Evolutionary conservation across 2,113 vertebrate genomes (phyloP).

Genomic region (Dicentrarchus labrax): DNA sequence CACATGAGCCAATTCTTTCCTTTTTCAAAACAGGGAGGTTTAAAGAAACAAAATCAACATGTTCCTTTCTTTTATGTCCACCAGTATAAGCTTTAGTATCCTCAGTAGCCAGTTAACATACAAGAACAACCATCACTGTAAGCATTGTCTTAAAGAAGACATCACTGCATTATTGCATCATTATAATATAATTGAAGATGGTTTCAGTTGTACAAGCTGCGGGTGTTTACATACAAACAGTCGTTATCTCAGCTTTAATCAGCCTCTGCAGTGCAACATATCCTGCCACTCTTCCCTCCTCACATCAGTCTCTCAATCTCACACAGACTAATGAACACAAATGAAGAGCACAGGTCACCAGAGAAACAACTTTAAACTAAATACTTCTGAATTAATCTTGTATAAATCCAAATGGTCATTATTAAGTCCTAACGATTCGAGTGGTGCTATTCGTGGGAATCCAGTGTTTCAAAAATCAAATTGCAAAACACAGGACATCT

Average conservation of each 20-base stretch:
- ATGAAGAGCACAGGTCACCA: slow-evolving; percentile 9
- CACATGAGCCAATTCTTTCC: slow-evolving; percentile 70
- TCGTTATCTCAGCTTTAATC: slow-evolving; percentile 65
- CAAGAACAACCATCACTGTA: not conserved
- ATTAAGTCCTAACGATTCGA: not conserved
- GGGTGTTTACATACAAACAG: slow-evolving; percentile 57
- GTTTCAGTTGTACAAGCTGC: not conserved
- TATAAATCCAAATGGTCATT: not conserved
- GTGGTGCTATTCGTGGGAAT: not conserved
- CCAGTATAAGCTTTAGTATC: not conserved
- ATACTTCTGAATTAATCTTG: not conserved
- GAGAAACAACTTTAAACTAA: slow-evolving; percentile 18
- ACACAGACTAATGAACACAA: slow-evolving; percentile 37
- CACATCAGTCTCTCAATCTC: slow-evolving; percentile 39
- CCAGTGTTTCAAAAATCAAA: slow-evolving; percentile 8
- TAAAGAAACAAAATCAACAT: not conserved
- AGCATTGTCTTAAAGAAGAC: not conserved
- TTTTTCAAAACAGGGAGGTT: slow-evolving; percentile 57
- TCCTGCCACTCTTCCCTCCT: slow-evolving; percentile 70
- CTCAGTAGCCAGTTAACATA: not conserved
- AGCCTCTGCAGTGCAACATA: slow-evolving; percentile 66
- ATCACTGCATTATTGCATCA: not conserved
- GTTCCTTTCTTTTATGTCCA: not conserved
- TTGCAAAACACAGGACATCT: not conserved
- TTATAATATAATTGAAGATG: slow-evolving; percentile 5